Evolutionary conservation across 2,888 invertebrate species (phyloP), one percentile per base, ranked within the genome.

Genomic region (Ormyrus nitidulus): DNA sequence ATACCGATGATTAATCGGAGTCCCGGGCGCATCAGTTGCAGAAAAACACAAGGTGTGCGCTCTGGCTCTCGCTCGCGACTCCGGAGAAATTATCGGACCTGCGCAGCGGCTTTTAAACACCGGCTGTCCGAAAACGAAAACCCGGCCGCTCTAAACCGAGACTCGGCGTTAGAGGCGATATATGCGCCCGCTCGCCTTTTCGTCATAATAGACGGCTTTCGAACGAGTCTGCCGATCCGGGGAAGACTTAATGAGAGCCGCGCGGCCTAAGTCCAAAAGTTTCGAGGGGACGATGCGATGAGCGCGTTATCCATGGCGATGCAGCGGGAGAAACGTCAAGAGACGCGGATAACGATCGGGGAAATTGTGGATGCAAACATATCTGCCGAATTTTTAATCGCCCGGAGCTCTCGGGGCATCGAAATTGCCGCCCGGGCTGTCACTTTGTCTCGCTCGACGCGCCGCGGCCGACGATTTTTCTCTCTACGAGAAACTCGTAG

Each of bases 1-100:
- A 72, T 69, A 49, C 48, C 69, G 69, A 82, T 82, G 82, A 82
- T 82, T 82, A 80, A 82, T 82, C 68, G 78, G 59, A 62, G 19
- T 34, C 34, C 61, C 19, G 51, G 10, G 64, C 77, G 81, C 81
- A 79, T 79, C 79, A 68, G 72, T 76, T 79, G 75, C 81, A 81
- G 78, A 72, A 76, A 79, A 76, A 76, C 64, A 78, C 78, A 81
- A 81, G 81, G 78, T 75, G 78, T 75, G 77, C 62, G 13, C 49
- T 9, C 13, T 3, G 11, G 44, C 44, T 46, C 10, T 34, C 64
- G 48, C 13, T 5, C n/a, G 10, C 10, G 58, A 46, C 5, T 48
- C 11, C 9, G 19, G 44, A 59, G 74, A 64, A 77, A 81, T 78
- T 59, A 81, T 79, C 64, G 73, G 49, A 34, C 4, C 34, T 0